Evolutionary conservation across 2,797 vertebrate genomes (phyloP), one percentile per base, ranked within the genome.

Genomic region (Luscinia luscinia): DNA sequence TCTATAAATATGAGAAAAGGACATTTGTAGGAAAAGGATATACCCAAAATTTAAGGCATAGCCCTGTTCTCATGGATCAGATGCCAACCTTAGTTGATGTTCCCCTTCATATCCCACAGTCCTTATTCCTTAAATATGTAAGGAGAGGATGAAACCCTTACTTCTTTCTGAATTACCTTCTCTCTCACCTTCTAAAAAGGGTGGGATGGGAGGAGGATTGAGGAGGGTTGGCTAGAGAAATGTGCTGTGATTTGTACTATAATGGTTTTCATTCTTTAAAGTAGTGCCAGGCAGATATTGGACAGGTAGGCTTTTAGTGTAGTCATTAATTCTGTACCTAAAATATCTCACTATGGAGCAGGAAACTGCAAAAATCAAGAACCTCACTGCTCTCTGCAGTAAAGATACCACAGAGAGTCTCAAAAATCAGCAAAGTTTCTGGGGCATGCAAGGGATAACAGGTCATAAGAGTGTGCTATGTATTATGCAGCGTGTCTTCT

Each of bases 351-450:
- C 18, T 54, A 36, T 9, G 7, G 38, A 36, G 30, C 15, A 91
- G 63, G 6, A 76, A 84, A 89, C 75, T 38, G 34, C 23, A 84
- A 46, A 87, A 64, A 64, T 38, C 11, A 64, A 70, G 49, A 86
- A 64, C 6, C 4, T 92, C 12, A 41, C 22, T 46, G 30, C 19
- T 84, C 22, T 4, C 66, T 81, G 55, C 36, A 68, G 24, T 51
- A 66, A 91, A 84, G 32, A 21, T 17, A 66, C 58, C 55, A 69
- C 15, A 89, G 41, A 46, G 24, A 34, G 14, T 40, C 55, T 48
- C 74, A 91, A 91, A 87, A 66, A 55, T 57, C 67, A 89, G 66
- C 43, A 34, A 76, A 91, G 26, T 63, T 87, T 85, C 72, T 85
- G 82, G 63, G 68, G n/a, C 64, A 55, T 6, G 0, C 3, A 9